phyloP scores from a whole-genome alignment of 2,888 invertebrate genomes.

The Tholera decimalis region DNA sequence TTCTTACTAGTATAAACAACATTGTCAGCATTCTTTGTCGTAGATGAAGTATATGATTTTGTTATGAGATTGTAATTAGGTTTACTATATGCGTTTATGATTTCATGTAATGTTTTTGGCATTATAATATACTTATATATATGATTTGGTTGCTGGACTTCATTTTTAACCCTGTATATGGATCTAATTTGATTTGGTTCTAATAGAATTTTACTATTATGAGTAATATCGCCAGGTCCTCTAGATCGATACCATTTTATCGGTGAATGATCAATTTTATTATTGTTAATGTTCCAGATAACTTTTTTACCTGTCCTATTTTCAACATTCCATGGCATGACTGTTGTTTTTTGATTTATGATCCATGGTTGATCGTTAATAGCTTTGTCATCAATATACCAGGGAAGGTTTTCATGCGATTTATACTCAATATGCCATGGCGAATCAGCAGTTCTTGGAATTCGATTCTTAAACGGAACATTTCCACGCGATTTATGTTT shows the following conservation, averaged over 20 bases:
- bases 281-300: neutral
- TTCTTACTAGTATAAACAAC: neutral
- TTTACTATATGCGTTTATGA: too few relatives aligned
- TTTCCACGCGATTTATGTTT: neutral
- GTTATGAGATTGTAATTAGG: neutral
- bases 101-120: constrained; percentile 11
- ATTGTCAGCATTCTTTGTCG: neutral
- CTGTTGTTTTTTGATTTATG: neutral
- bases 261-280: neutral
- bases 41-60: neutral
- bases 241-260: neutral
- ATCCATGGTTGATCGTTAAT: neutral
- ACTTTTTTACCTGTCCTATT: neutral
- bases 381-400: neutral
- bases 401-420: neutral
- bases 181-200: neutral
- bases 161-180: constrained; percentile 2
- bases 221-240: neutral
- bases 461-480: neutral
- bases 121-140: constrained; percentile 33
- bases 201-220: neutral
- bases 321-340: constrained; percentile 9
- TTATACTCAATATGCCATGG: constrained; percentile 3
- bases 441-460: neutral
- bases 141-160: constrained; percentile 14